Evolutionary conservation across 2,888 invertebrate genomes (phyloP).

Genomic region (Tinea trinotella): DNA sequence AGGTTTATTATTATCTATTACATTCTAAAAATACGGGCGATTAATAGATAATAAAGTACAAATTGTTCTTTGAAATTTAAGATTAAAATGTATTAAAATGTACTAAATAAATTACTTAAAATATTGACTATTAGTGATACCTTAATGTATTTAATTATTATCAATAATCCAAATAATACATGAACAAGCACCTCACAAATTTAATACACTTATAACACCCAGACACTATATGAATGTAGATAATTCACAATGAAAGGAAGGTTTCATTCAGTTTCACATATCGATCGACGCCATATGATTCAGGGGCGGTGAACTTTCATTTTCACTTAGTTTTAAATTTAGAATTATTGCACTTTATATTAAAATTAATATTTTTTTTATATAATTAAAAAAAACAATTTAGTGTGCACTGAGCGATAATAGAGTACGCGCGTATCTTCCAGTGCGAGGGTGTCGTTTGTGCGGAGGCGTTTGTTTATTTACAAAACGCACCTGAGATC

Average conservation of each 20-base stretch:
- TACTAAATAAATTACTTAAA: no score
- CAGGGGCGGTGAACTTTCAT: constrained; percentile 50
- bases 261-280: constrained; percentile 49
- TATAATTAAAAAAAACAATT: not conserved
- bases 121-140: no score
- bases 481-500: constrained; percentile 87
- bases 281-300: constrained; percentile 50
- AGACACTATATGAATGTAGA: not conserved
- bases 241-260: constrained; percentile 30
- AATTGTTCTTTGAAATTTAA: no score
- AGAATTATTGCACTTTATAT: not conserved
- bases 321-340: constrained; percentile 39
- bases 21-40: no score
- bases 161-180: no score
- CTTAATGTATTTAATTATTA: no score
- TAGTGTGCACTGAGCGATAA: not conserved
- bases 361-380: not conserved
- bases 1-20: no score
- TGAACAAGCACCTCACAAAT: not conserved
- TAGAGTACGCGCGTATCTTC: not conserved
- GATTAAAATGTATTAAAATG: no score
- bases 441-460: not conserved
- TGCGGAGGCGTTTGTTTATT: constrained; percentile 47
- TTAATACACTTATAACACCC: not conserved
- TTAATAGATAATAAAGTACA: no score